Evolutionary conservation across 2,113 vertebrate genomes (phyloP), one percentile per base, ranked within the genome.

Genomic region (Crotophaga sulcirostris): DNA sequence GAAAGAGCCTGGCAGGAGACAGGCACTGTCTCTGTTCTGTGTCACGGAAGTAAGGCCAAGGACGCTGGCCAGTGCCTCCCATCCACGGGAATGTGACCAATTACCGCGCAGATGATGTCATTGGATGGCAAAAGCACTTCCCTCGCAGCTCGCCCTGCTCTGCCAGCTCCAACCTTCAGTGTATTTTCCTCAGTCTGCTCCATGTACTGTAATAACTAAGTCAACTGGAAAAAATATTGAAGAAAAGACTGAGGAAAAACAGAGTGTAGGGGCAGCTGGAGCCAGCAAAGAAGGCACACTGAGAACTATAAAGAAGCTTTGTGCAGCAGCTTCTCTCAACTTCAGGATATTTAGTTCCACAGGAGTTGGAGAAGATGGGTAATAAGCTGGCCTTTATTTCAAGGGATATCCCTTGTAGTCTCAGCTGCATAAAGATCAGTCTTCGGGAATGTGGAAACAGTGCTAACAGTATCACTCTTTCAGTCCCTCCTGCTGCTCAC

Each of bases 241-340:
- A 97, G 97, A 97, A 96, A 96, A 96, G 96, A 93, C 93, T 52
- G 63, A 97, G 97, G 96, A 91, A 95, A 97, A 97, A 95, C 68
- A 85, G 96, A 81, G 84, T 72, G 49, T 40, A 36, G 95, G 96
- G 97, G 96, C 97, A 94, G 97, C 98, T 95, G 90, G 97, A 97
- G 97, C 94, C 97, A 84, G 98, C 95, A 96, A 95, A 95, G 95
- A 88, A 96, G 88, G 96, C 94, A 88, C 83, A 66, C 96, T 89
- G 96, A 70, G 72, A 58, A 80, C 91, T 95, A 98, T 95, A 98
- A 97, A 98, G 97, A 82, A 9, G 84, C 97, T 96, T 98, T 98
- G 98, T 98, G 96, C 81, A 8, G 62, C 76, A 81, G 93, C 94
- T 89, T 90, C 92, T 76, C 87, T 79, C 89, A 89, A 82, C 42